A percentile compares a stretch with the other conserved stretches of the same genome.
Evolutionary conservation across 1,140 invertebrate genomes (phyloP).

Genomic region (Chrysoperla carnea): DNA sequence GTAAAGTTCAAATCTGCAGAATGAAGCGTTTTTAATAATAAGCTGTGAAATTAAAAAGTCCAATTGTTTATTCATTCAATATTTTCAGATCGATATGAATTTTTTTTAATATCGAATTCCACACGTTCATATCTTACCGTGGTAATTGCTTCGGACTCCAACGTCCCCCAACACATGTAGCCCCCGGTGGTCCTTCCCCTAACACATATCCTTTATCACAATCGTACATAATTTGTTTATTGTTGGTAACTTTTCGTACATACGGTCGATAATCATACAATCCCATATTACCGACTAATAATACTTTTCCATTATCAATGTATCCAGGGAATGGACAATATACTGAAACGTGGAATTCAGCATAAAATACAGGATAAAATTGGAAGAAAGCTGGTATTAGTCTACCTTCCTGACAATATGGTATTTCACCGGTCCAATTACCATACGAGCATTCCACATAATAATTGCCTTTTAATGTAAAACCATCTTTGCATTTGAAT

Average conservation of each 20-base stretch:
- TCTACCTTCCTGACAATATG: conserved; percentile 66
- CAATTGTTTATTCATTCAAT: too few species aligned
- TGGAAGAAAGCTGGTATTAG: not conserved
- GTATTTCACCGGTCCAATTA: conserved; percentile 76
- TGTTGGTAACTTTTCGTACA: conserved; percentile 75
- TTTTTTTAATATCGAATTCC: too few species aligned
- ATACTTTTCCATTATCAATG: conserved; percentile 77
- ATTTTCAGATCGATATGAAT: too few species aligned
- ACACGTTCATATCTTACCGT: conserved; percentile 34
- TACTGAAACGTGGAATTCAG: conserved; percentile 32
- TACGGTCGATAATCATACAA: conserved; percentile 94
- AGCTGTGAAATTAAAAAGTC: too few species aligned
- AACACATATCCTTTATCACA: conserved; percentile 83
- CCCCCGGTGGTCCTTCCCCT: conserved; percentile 75
- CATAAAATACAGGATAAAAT: too few species aligned
- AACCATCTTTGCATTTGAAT: conserved; percentile 87
- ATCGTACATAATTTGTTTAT: conserved; percentile 93
- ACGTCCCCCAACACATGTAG: conserved; percentile 76
- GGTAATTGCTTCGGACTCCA: conserved; percentile 71
- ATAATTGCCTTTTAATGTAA: conserved; percentile 49
- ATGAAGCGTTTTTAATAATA: too few species aligned
- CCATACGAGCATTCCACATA: conserved; percentile 78
- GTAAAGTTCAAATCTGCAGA: too few species aligned
- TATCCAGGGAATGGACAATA: conserved; percentile 89
- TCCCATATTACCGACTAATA: conserved; percentile 92